phyloP scores from a whole-genome alignment of 2,888 invertebrate genomes.

The Adela reaumurella region DNA sequence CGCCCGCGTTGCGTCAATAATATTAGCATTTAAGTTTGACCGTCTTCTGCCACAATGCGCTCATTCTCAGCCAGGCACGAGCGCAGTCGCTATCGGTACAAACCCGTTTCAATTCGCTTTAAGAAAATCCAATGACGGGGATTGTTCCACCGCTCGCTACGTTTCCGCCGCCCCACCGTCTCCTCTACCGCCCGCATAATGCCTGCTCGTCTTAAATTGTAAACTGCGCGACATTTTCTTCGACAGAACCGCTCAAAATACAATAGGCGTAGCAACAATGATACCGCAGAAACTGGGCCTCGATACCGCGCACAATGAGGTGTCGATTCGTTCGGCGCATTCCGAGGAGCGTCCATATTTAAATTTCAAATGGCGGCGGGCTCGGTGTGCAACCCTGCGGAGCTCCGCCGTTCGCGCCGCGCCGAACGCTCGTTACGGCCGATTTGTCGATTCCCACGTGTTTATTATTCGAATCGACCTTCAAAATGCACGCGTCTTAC shows the following conservation, averaged over 20 bases:
- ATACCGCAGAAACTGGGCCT: slow-evolving; percentile 3
- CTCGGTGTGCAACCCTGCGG: slow-evolving; percentile 1
- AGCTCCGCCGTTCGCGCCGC: background rate
- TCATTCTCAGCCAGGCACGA: background rate
- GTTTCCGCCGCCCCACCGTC: slow-evolving; percentile 1
- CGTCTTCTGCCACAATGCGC: background rate
- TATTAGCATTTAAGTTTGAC: background rate
- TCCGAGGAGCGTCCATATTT: slow-evolving; percentile 3
- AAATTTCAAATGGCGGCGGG: slow-evolving; percentile 4
- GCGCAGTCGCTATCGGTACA: background rate
- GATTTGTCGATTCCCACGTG: slow-evolving; percentile 3
- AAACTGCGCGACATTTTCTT: slow-evolving; percentile 3
- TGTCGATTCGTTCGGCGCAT: slow-evolving; percentile 1
- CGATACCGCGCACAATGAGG: background rate
- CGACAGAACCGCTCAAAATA: slow-evolving; percentile 2
- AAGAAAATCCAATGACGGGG: slow-evolving; percentile 5
- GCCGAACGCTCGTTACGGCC: background rate
- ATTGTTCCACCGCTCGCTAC: slow-evolving; percentile 3
- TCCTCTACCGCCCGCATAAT: background rate
- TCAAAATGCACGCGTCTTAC: slow-evolving; percentile 9
- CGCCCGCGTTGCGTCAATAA: background rate
- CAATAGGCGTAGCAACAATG: slow-evolving; percentile 1
- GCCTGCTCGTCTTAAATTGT: slow-evolving; percentile 3
- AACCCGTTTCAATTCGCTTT: slow-evolving; percentile 3
- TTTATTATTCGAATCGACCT: slow-evolving; percentile 5